Evolutionary conservation across 2,797 vertebrate genomes (phyloP).

Genomic region (Pseudomugil tenellus): DNA sequence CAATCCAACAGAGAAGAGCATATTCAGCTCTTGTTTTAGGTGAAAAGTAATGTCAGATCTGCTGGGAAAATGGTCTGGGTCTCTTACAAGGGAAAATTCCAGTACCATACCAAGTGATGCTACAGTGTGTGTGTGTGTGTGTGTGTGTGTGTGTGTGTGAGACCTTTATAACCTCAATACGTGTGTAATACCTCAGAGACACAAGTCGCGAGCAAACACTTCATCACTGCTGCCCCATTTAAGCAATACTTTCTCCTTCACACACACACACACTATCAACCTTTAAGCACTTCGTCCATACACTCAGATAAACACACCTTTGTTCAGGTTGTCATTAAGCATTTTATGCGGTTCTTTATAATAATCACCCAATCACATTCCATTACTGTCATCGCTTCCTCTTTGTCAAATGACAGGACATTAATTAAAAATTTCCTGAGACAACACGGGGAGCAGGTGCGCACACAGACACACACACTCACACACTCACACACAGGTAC

Average conservation of each 20-base stretch:
- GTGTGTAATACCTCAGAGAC: constrained; percentile 59
- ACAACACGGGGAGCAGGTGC: constrained; percentile 51
- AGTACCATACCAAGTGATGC: constrained; percentile 25
- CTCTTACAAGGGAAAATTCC: constrained; percentile 39
- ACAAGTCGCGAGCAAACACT: constrained; percentile 46
- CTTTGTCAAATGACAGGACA: constrained; percentile 49
- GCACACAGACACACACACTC: constrained; percentile 35
- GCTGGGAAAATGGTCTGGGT: not conserved
- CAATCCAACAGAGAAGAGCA: not conserved
- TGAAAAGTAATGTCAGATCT: not conserved
- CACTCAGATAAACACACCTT: not conserved
- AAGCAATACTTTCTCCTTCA: constrained; percentile 13
- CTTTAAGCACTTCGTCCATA: constrained; percentile 9
- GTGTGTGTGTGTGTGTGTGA: no score
- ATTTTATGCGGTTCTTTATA: constrained; percentile 38
- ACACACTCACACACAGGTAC: constrained; percentile 47
- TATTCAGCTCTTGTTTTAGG: not conserved
- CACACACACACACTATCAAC: constrained; percentile 8
- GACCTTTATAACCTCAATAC: constrained; percentile 41
- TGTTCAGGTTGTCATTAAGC: not conserved
- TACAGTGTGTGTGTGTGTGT: constrained; percentile 24
- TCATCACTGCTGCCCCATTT: constrained; percentile 69
- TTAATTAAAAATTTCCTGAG: constrained; percentile 56
- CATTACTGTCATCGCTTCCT: constrained; percentile 61
- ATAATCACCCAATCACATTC: constrained; percentile 60